A percentile compares a stretch with the other conserved stretches of the same genome.
Evolutionary conservation across 2,797 vertebrate genomes (phyloP).

Genomic region (Propithecus perrieri): DNA sequence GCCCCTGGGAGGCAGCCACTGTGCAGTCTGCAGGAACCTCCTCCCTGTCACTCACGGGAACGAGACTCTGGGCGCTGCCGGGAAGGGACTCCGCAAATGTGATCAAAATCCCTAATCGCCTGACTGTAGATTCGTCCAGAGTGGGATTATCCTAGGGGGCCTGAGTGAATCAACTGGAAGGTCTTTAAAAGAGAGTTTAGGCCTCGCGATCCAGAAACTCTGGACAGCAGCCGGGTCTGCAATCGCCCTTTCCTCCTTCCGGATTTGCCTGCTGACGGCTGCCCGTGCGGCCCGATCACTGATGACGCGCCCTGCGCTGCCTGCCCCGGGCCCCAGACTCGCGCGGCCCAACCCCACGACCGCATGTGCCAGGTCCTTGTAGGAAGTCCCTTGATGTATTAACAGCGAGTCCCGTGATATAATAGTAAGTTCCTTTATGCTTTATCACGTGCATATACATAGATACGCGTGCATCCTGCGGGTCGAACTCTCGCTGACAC

Average conservation of each 20-base stretch:
- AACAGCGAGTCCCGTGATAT: not conserved
- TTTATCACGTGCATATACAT: not conserved
- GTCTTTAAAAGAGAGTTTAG: not conserved
- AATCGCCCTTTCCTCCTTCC: not conserved
- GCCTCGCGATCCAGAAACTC: not conserved
- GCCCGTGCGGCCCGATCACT: not conserved
- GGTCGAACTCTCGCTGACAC: not conserved
- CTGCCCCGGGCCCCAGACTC: not conserved
- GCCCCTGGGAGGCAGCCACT: accelerated
- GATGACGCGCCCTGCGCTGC: too few species aligned
- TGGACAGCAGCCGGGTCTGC: not conserved
- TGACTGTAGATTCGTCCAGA: too few species aligned
- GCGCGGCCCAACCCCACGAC: not conserved
- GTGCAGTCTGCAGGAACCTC: not conserved
- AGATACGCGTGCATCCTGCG: too few species aligned
- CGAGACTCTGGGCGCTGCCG: not conserved
- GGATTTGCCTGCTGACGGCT: not conserved
- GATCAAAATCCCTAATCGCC: not conserved
- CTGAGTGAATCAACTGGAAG: not conserved
- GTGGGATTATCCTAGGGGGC: not conserved
- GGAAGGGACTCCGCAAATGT: not conserved
- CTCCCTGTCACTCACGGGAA: not conserved
- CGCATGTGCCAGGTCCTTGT: not conserved
- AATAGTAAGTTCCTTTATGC: too few species aligned
- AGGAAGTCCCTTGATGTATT: not conserved